Conservation (phyloP, 1,140 invertebrate genomes). For the Drosophila equinoxialis region DNA sequence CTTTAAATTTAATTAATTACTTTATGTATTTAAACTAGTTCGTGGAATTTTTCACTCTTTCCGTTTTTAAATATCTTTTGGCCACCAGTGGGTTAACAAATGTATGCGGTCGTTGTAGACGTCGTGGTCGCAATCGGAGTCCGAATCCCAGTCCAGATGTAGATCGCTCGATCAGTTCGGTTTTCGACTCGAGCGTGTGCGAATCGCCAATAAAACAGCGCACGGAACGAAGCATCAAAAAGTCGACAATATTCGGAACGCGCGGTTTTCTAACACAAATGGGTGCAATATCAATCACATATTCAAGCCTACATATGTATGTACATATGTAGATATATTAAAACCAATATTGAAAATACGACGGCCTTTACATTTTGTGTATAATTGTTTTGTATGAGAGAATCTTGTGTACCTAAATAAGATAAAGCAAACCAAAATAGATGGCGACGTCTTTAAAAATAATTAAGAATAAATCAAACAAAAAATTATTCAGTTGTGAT, state of each 20-base stretch:
- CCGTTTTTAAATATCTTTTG: not conserved
- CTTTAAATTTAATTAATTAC: too few relatives aligned
- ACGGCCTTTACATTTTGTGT: slow-evolving; percentile 30
- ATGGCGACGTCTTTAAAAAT: not conserved
- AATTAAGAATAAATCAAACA: slow-evolving; percentile 23
- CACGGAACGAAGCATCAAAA: slow-evolving; percentile 32
- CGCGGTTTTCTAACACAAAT: slow-evolving; percentile 23
- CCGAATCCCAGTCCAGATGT: slow-evolving; percentile 17
- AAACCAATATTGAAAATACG: slow-evolving; percentile 30
- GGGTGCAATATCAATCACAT: not conserved
- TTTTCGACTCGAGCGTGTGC: slow-evolving; percentile 64
- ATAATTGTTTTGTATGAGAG: slow-evolving; percentile 13
- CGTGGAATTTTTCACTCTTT: too few relatives aligned
- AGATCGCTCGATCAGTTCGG: slow-evolving; percentile 62
- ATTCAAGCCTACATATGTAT: not conserved
- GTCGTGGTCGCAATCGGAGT: slow-evolving; percentile 21
- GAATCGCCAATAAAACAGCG: slow-evolving; percentile 50
- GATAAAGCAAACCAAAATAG: slow-evolving; percentile 25
- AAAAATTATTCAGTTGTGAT: slow-evolving; percentile 26
- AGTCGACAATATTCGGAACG: slow-evolving; percentile 21
- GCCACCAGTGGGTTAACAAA: not conserved
- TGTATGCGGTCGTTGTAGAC: slow-evolving; percentile 1
- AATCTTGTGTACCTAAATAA: slow-evolving; percentile 19
- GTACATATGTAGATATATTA: slow-evolving; percentile 10
- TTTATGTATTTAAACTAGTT: not conserved